phyloP scores from a whole-genome alignment of 2,797 vertebrate genomes.

The Amblyopsis hoosieri region DNA sequence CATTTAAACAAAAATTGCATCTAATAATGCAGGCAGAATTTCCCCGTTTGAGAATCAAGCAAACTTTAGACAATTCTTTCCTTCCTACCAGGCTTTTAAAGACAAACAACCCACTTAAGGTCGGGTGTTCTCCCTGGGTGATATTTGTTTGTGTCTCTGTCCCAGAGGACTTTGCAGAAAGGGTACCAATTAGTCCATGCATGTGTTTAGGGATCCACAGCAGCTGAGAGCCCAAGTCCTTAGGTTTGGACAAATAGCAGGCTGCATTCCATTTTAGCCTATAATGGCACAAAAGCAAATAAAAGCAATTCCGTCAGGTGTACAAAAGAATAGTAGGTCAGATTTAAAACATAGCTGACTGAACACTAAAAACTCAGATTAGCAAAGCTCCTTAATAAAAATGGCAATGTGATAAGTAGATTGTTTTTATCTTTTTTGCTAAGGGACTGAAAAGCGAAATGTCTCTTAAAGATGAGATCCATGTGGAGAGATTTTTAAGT shows the following conservation, averaged over 20 bases:
- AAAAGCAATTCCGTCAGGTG: no score
- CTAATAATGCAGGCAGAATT: slow-evolving; percentile 28
- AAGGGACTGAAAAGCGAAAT: no score
- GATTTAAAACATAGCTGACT: no score
- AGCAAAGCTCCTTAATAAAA: no score
- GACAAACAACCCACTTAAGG: slow-evolving; percentile 62
- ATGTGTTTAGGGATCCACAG: slow-evolving; percentile 7
- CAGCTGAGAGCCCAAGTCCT: background rate
- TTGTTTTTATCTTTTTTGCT: no score
- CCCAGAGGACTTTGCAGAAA: slow-evolving; percentile 50
- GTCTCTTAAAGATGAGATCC: no score
- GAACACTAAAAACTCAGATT: no score
- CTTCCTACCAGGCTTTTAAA: slow-evolving; percentile 44
- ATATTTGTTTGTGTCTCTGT: slow-evolving; percentile 62
- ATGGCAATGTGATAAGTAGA: no score
- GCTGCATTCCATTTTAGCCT: background rate
- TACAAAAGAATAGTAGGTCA: no score
- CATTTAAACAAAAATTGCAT: slow-evolving; percentile 21
- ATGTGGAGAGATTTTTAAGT: no score
- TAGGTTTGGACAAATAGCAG: background rate
- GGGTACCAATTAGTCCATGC: slow-evolving; percentile 49
- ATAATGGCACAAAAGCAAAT: no score
- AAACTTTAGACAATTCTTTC: slow-evolving; percentile 9
- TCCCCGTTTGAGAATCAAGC: slow-evolving; percentile 24
- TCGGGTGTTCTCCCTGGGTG: slow-evolving; percentile 56